A percentile compares a stretch with the other conserved stretches of the same genome.
These are phyloP conservation scores for Zaprionus kolodkinae DNA, from an alignment of 1,140 invertebrate genomes.

Conservation along the genomic window DNA sequence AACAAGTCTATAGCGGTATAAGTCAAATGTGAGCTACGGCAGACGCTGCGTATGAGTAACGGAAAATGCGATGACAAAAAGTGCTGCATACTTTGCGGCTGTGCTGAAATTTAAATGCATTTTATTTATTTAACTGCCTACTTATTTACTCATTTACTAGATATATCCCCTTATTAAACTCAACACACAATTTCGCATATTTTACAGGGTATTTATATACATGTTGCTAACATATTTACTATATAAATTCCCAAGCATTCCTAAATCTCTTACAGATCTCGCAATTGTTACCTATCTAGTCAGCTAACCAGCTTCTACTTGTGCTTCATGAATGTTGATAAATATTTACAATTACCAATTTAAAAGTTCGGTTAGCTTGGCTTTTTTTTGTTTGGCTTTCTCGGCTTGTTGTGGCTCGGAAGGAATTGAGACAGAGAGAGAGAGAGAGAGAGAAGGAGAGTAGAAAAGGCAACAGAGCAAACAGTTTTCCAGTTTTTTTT, in stretches of 20 bases:
- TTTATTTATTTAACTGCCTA: no score
- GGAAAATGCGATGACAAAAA: constrained; percentile 7
- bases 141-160: no score
- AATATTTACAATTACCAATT: constrained; percentile 79
- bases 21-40: constrained; percentile 31
- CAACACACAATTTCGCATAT: not conserved
- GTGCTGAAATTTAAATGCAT: constrained; percentile 10
- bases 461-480: constrained; percentile 14
- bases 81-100: constrained; percentile 68
- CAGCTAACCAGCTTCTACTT: constrained; percentile 5
- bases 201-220: constrained; percentile 35
- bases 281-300: not conserved
- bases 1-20: not conserved
- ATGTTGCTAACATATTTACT: constrained; percentile 28
- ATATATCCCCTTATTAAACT: no score
- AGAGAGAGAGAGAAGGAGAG: constrained; percentile 5
- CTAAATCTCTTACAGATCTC: not conserved
- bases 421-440: constrained; percentile 16
- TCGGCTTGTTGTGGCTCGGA: constrained; percentile 32
- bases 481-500: constrained; percentile 61
- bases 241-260: not conserved
- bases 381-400: constrained; percentile 38
- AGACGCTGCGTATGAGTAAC: constrained; percentile 41
- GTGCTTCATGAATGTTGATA: constrained; percentile 63
- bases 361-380: constrained; percentile 67